These are phyloP conservation scores for Aix galericulata DNA, from an alignment of 2,113 vertebrate genomes.

Conservation along the genomic window DNA sequence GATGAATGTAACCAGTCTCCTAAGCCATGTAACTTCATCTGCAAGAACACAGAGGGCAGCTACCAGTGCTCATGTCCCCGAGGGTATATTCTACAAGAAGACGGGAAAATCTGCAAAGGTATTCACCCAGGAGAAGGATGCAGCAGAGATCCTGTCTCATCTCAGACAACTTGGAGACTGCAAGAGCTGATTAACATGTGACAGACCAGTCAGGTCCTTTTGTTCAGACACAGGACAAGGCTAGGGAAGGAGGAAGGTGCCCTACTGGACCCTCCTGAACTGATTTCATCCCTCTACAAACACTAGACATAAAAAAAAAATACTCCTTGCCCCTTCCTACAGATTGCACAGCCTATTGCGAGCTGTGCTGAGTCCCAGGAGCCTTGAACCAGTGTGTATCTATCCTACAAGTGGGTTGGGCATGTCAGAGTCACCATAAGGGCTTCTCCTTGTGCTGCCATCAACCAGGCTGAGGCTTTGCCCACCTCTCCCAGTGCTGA, in stretches of 20 bases:
- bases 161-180: neutral
- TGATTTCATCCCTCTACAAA: neutral
- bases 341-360: neutral
- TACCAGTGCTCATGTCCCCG: slow-evolving; percentile 93
- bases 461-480: neutral
- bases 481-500: neutral
- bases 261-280: rapidly evolving
- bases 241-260: neutral
- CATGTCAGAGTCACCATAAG: neutral
- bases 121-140: neutral
- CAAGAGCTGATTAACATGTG: neutral
- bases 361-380: neutral
- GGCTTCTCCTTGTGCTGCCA: neutral
- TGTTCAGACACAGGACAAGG: neutral
- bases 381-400: rapidly evolving
- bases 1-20: slow-evolving; percentile 92
- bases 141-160: neutral
- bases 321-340: neutral
- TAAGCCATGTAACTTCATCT: slow-evolving; percentile 92
- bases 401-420: neutral
- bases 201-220: neutral
- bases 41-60: slow-evolving; percentile 95
- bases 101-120: slow-evolving; percentile 95
- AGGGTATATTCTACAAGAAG: slow-evolving; percentile 90
- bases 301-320: neutral